Evolutionary conservation across 2,113 vertebrate genomes (phyloP).

Genomic region (Glaucomys volans): DNA sequence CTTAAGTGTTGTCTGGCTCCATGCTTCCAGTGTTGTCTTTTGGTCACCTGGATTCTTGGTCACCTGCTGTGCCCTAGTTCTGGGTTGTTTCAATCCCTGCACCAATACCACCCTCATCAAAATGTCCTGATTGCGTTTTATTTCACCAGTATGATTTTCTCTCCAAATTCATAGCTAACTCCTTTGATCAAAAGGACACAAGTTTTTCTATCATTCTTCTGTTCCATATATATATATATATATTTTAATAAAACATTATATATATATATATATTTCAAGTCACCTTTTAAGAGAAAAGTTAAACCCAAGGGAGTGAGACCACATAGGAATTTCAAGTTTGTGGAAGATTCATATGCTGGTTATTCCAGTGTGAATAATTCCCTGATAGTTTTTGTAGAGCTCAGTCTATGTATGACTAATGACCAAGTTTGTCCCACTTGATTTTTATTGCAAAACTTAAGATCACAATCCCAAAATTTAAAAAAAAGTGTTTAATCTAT

Average conservation of each 20-base stretch:
- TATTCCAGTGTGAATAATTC: not conserved
- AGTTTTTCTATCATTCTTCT: not conserved
- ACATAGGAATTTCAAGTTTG: not conserved
- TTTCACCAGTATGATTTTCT: not conserved
- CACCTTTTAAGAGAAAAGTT: not conserved
- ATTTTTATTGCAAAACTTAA: constrained; percentile 25
- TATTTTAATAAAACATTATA: too few relatives aligned
- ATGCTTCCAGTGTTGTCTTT: not conserved
- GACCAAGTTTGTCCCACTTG: not conserved
- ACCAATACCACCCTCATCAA: not conserved
- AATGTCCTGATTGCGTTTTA: not conserved
- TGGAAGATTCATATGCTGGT: not conserved
- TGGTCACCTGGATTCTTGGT: not conserved
- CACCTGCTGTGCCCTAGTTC: not conserved
- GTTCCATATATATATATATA: not conserved
- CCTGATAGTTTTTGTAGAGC: not conserved
- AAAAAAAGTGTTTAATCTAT: not conserved
- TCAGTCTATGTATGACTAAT: not conserved
- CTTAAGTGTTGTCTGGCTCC: not conserved
- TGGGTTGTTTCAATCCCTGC: not conserved
- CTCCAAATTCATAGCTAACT: not conserved
- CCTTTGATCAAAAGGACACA: not conserved
- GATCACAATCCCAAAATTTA: not conserved
- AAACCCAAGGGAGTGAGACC: not conserved
- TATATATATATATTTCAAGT: not conserved